Evolutionary conservation across 2,888 invertebrate species (phyloP), one percentile per base, ranked within the genome.

Genomic region (Abrostola triplasia): DNA sequence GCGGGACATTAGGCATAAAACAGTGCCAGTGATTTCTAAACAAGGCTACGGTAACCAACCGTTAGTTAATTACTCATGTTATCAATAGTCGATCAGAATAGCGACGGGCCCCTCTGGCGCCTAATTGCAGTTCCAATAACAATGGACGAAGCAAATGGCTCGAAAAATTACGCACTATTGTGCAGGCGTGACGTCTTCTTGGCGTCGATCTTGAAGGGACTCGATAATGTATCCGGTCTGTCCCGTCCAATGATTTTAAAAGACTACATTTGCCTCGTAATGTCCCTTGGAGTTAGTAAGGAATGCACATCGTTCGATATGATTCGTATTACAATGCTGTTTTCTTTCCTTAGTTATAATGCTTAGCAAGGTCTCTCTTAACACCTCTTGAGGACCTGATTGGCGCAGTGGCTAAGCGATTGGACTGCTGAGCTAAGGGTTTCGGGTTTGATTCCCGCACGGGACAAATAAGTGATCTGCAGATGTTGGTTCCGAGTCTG

Each of bases 151-250:
- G 84, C 74, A 89, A 92, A 91, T 91, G 90, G 84, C 58, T 86
- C 87, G 91, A 91, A 90, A 91, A 91, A 91, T 90, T 90, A 88
- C 88, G 82, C 84, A 85, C 87, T 88, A 88, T 86, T 88, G 87
- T 87, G 71, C 80, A 75, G 77, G 67, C 73, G 70, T 68, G 68
- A 73, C n/a, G n/a, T n/a, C 73, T 70, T 62, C 70, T 70, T 76
- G 69, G 58, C 11, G 48, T 13, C 66, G 65, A 70, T 71, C 7
- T n/a, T 49, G 54, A 37, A 11, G 50, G 24, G 44, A 60, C 59
- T 70, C 72, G 69, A 67, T 65, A 74, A 58, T 67, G 52, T 63
- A 36, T 64, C 50, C 59, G 60, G 64, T 62, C 2, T 11, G 6
- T 40, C 10, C 24, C 55, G 0, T 54, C 60, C 52, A 65, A 41